Evolutionary conservation across 2,797 vertebrate genomes (phyloP).

Genomic region (Thamnophis elegans): DNA sequence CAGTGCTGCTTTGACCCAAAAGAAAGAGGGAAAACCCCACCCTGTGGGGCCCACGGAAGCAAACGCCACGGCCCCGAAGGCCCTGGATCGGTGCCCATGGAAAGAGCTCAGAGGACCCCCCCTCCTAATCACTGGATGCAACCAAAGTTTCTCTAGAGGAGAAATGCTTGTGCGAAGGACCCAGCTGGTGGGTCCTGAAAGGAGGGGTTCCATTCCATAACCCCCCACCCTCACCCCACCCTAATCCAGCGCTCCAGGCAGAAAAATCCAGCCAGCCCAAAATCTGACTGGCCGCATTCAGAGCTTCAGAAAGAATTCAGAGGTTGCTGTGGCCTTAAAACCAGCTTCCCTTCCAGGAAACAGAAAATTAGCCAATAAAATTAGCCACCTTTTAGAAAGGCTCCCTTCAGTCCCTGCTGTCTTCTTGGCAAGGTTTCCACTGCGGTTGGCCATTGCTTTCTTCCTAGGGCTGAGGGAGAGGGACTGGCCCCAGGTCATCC

Average conservation of each 20-base stretch:
- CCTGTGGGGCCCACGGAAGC: not conserved
- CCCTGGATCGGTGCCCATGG: too few species aligned
- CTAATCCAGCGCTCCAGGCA: not conserved
- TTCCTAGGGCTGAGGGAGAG: not conserved
- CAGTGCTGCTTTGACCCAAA: not conserved
- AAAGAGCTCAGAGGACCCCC: not conserved
- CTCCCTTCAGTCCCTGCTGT: not conserved
- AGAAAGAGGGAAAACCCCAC: not conserved
- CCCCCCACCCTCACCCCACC: too few species aligned
- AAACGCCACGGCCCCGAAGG: too few species aligned
- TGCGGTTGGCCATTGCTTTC: not conserved
- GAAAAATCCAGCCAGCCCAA: not conserved
- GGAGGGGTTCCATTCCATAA: not conserved
- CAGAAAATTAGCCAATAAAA: not conserved
- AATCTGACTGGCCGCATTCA: fast-evolving
- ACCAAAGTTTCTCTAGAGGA: too few species aligned
- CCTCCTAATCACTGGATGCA: not conserved
- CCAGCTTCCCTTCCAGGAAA: not conserved
- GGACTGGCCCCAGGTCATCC: not conserved
- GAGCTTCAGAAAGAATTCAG: not conserved
- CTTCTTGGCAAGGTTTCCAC: not conserved
- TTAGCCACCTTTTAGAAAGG: not conserved
- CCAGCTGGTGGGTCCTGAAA: not conserved
- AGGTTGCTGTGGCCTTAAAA: not conserved
- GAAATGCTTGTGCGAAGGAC: not conserved